Conservation (phyloP, 2,888 invertebrate genomes). For the Conomelus anceps region DNA sequence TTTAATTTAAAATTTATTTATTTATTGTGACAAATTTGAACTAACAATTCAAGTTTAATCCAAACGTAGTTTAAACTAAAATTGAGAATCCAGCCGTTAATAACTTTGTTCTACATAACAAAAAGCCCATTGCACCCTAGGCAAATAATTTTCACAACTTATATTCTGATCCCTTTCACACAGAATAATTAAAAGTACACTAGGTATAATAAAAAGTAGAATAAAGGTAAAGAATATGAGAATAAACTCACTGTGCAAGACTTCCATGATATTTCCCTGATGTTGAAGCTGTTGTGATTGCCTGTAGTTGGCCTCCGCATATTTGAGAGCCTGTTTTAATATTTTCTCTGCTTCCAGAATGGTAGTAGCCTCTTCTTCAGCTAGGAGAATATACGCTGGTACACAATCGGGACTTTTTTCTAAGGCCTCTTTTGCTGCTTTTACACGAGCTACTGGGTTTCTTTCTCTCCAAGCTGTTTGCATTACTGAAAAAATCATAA, state of each 20-base stretch:
- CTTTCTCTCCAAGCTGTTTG: slow-evolving; percentile 95
- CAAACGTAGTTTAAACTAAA: too few relatives aligned
- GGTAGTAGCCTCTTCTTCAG: slow-evolving; percentile 93
- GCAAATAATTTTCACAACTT: too few relatives aligned
- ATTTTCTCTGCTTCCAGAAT: slow-evolving; percentile 82
- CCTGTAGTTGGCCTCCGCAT: slow-evolving; percentile 72
- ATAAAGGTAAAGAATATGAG: neutral
- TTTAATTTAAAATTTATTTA: too few relatives aligned
- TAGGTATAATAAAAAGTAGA: too few relatives aligned
- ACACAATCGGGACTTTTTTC: slow-evolving; percentile 87
- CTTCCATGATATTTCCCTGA: slow-evolving; percentile 65
- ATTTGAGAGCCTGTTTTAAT: slow-evolving; percentile 73
- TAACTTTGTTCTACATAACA: too few relatives aligned
- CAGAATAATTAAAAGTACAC: too few relatives aligned
- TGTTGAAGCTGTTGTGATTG: slow-evolving; percentile 76
- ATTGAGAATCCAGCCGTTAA: too few relatives aligned
- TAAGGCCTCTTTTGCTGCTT: slow-evolving; percentile 82
- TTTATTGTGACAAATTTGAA: too few relatives aligned
- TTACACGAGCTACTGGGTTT: slow-evolving; percentile 81
- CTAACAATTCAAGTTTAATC: too few relatives aligned
- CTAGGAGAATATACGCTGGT: slow-evolving; percentile 87
- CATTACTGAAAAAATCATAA: slow-evolving; percentile 61
- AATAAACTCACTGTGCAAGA: slow-evolving; percentile 53
- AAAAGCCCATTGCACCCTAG: too few relatives aligned
- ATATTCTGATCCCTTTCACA: too few relatives aligned